A percentile compares a stretch with the other conserved stretches of the same genome.
Evolutionary conservation across 2,888 invertebrate genomes (phyloP).

Genomic region (Aphidius colemani): DNA sequence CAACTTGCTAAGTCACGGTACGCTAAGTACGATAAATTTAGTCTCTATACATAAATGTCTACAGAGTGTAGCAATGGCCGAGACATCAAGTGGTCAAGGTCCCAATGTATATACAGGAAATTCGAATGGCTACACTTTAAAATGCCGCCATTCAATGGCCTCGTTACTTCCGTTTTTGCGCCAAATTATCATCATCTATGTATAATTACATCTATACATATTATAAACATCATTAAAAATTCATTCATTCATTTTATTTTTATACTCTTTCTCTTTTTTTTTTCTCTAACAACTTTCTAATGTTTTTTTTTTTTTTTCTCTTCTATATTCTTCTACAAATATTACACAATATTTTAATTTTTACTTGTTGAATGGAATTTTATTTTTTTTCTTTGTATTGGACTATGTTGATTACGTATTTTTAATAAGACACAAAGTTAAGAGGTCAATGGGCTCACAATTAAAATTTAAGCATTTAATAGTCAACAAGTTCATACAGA

Average conservation of each 20-base stretch:
- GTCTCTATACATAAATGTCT: background rate
- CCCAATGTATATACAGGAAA: slow-evolving; percentile 26
- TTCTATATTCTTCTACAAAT: too few species aligned
- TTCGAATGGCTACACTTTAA: background rate
- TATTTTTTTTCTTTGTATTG: background rate
- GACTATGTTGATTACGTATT: background rate
- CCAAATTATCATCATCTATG: too few species aligned
- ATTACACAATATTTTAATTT: background rate
- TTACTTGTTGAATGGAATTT: background rate
- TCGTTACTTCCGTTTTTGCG: slow-evolving; percentile 11
- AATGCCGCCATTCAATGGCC: slow-evolving; percentile 10
- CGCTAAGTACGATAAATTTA: slow-evolving; percentile 15
- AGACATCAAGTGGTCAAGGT: slow-evolving; percentile 34
- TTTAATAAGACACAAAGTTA: background rate
- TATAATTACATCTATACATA: too few species aligned
- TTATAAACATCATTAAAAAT: too few species aligned
- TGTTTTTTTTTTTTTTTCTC: too few species aligned
- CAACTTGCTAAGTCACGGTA: slow-evolving; percentile 6
- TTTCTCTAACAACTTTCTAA: too few species aligned
- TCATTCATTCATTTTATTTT: too few species aligned
- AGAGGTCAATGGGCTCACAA: slow-evolving; percentile 5
- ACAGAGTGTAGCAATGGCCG: background rate
- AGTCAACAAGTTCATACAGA: background rate
- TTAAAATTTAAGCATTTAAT: background rate
- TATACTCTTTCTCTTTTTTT: too few species aligned